Evolutionary conservation across 2,888 invertebrate species (phyloP).

Genomic region (Tetragonula carbonaria): DNA sequence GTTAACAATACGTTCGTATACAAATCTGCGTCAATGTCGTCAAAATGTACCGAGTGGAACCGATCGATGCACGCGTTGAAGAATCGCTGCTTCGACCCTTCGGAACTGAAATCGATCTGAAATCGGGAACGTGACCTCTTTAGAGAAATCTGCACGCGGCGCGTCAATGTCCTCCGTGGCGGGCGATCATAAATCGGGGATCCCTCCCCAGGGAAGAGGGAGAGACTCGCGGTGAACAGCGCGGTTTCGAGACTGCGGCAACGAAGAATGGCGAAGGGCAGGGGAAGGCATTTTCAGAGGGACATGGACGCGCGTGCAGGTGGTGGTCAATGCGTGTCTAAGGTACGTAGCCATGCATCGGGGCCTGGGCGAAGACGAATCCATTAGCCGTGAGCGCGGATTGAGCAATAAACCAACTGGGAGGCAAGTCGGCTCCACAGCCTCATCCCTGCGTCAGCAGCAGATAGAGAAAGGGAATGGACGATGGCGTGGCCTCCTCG

Average conservation of each 20-base stretch:
- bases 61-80: no score
- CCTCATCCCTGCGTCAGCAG: constrained; percentile 53
- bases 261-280: not conserved
- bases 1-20: no score
- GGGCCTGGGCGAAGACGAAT: constrained; percentile 78
- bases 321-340: constrained; percentile 69
- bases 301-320: constrained; percentile 53
- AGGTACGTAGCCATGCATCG: constrained; percentile 65
- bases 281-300: constrained; percentile 44
- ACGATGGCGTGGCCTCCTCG: constrained; percentile 51
- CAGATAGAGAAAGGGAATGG: constrained; percentile 26
- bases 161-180: not conserved
- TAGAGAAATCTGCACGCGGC: not conserved
- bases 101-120: not conserved
- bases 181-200: constrained; percentile 28
- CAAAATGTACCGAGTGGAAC: no score
- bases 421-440: constrained; percentile 79
- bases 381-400: constrained; percentile 82
- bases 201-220: no score
- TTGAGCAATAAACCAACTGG: constrained; percentile 84
- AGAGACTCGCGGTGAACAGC: no score
- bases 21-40: no score
- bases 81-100: no score
- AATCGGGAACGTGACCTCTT: not conserved
- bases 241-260: not conserved